Conservation (phyloP, 2,113 vertebrate genomes). For the Pelusios castaneus region DNA sequence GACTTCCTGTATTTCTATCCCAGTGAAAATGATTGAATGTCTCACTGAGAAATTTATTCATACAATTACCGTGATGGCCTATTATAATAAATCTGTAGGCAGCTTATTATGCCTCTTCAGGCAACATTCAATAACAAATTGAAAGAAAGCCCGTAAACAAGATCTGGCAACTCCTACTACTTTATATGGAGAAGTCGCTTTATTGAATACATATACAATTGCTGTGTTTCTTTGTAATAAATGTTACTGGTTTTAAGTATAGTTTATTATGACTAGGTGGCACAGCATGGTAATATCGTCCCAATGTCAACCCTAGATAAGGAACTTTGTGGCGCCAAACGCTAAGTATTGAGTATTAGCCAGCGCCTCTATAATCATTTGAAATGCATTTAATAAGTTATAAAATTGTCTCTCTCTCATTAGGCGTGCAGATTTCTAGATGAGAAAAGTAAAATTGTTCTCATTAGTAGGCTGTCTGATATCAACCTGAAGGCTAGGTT, state of each 20-base stretch:
- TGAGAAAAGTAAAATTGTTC: background rate
- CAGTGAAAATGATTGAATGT: conserved; percentile 53
- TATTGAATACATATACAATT: background rate
- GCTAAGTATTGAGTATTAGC: background rate
- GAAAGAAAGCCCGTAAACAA: conserved; percentile 28
- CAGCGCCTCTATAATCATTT: background rate
- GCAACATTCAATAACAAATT: conserved; percentile 48
- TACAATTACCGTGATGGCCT: conserved; percentile 54
- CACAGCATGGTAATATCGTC: background rate
- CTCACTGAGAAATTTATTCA: conserved; percentile 63
- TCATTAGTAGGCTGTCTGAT: background rate
- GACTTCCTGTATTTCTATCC: conserved; percentile 22
- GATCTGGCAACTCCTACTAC: conserved; percentile 18
- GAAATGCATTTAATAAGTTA: background rate
- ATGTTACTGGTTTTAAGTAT: background rate
- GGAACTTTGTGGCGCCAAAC: background rate
- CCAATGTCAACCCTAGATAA: background rate
- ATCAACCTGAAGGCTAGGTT: background rate
- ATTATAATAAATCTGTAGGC: conserved; percentile 57
- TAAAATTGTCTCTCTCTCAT: background rate
- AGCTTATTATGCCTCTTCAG: conserved; percentile 43
- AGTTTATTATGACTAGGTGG: background rate
- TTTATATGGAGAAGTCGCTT: background rate
- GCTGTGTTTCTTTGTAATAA: background rate
- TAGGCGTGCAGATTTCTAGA: background rate